Percentiles rank a stretch among this genome's conserved stretches.
Evolutionary conservation across 2,888 invertebrate genomes (phyloP).

Genomic region (Apamea monoglypha): DNA sequence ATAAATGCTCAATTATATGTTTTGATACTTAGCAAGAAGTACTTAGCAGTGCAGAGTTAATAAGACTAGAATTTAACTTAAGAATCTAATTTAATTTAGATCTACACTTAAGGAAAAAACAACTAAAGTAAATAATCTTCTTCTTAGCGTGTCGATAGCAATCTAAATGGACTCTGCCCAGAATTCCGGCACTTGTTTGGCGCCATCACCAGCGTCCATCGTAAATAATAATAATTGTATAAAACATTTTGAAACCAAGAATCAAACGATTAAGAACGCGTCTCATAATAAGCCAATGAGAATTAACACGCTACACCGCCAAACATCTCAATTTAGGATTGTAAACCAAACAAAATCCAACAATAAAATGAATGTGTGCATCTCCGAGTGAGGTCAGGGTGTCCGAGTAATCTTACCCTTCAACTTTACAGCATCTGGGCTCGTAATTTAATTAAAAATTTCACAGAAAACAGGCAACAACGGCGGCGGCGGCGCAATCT

Average conservation of each 20-base stretch:
- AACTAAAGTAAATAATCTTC: background rate
- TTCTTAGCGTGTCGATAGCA: no score
- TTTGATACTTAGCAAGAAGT: no score
- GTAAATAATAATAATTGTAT: background rate
- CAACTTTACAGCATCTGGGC: constrained; percentile 83
- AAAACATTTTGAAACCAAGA: background rate
- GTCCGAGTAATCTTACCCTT: constrained; percentile 75
- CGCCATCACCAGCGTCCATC: no score
- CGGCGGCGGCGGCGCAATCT: constrained; percentile 83
- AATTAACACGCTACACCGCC: constrained; percentile 44
- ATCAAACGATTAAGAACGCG: background rate
- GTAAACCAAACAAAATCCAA: constrained; percentile 61
- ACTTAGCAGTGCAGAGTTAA: background rate
- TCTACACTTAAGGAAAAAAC: background rate
- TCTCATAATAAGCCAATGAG: constrained; percentile 33
- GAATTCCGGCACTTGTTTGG: no score
- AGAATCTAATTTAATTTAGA: background rate
- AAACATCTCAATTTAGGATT: constrained; percentile 66
- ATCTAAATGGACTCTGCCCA: no score
- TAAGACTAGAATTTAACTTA: background rate
- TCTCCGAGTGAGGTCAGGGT: constrained; percentile 51
- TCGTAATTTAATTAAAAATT: constrained; percentile 90
- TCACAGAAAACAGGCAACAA: constrained; percentile 86
- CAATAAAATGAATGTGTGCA: constrained; percentile 64
- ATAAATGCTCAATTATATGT: no score